Evolutionary conservation across 2,113 vertebrate genomes (phyloP).

Genomic region (Arothron firmamentum): DNA sequence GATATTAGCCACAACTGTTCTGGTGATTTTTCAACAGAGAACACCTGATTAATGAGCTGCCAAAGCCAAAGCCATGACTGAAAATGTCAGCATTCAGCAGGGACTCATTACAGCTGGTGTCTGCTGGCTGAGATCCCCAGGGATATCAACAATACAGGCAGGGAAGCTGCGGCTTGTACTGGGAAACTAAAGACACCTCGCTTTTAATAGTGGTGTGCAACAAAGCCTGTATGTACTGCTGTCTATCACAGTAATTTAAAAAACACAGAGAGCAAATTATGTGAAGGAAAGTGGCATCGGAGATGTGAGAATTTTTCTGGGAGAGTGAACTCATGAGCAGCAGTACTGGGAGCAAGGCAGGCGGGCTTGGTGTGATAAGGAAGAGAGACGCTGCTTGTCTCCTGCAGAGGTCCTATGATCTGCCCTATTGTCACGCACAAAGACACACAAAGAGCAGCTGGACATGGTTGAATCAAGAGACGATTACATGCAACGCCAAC

Average conservation of each 20-base stretch:
- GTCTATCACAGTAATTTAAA: constrained; percentile 18
- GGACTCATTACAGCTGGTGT: constrained; percentile 70
- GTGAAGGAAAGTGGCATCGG: constrained; percentile 21
- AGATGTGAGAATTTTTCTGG: constrained; percentile 60
- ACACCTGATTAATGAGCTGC: constrained; percentile 62
- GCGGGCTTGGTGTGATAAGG: constrained; percentile 52
- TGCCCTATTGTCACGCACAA: constrained; percentile 60
- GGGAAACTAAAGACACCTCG: constrained; percentile 22
- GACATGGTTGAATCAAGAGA: constrained; percentile 68
- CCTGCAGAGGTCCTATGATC: constrained; percentile 65
- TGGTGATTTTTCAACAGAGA: constrained; percentile 27
- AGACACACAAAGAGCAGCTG: constrained; percentile 72
- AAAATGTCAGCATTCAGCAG: constrained; percentile 67
- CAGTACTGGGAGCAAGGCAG: constrained; percentile 27
- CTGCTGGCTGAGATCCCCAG: constrained; percentile 35
- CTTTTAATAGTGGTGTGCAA: background rate
- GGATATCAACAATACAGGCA: constrained; percentile 38
- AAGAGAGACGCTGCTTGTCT: constrained; percentile 47
- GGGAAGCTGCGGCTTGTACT: constrained; percentile 15
- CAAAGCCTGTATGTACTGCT: constrained; percentile 11
- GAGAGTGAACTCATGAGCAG: constrained; percentile 57
- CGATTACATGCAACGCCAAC: constrained; percentile 75
- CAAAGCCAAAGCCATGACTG: constrained; percentile 51
- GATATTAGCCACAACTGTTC: constrained; percentile 19
- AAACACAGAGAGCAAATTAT: constrained; percentile 23